Percentiles rank a stretch among this genome's conserved stretches.
phyloP scores from a whole-genome alignment of 2,888 invertebrate species.

The Conus canariensis region DNA sequence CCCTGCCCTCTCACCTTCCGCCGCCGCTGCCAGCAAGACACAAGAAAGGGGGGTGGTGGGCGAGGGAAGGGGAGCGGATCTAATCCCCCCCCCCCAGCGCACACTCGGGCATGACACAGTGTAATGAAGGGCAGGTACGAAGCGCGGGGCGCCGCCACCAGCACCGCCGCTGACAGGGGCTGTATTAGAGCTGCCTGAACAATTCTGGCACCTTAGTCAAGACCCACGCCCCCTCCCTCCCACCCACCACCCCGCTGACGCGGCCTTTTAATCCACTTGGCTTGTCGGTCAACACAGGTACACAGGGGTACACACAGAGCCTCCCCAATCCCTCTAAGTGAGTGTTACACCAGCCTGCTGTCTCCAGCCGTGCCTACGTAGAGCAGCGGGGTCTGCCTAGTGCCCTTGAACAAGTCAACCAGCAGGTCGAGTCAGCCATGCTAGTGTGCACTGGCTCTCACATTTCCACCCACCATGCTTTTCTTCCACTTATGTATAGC shows the following conservation, averaged over 20 bases:
- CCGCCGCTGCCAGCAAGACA: background rate
- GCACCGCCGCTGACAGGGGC: background rate
- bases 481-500: no score
- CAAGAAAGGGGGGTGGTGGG: background rate
- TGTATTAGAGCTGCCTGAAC: background rate
- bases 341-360: slow-evolving; percentile 9
- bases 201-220: slow-evolving; percentile 1
- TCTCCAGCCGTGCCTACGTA: background rate
- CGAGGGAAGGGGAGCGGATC: background rate
- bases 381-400: no score
- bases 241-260: background rate
- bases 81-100: background rate
- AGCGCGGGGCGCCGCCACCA: background rate
- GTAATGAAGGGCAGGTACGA: background rate
- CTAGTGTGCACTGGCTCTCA: no score
- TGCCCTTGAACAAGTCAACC: no score
- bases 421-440: no score
- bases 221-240: background rate
- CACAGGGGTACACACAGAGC: background rate
- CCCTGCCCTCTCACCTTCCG: background rate
- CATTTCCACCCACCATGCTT: no score
- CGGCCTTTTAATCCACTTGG: slow-evolving; percentile 10
- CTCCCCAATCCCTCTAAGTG: background rate
- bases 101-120: background rate
- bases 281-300: slow-evolving; percentile 5